Conservation (phyloP, 2,888 invertebrate species). For the Mythimna loreyi region DNA sequence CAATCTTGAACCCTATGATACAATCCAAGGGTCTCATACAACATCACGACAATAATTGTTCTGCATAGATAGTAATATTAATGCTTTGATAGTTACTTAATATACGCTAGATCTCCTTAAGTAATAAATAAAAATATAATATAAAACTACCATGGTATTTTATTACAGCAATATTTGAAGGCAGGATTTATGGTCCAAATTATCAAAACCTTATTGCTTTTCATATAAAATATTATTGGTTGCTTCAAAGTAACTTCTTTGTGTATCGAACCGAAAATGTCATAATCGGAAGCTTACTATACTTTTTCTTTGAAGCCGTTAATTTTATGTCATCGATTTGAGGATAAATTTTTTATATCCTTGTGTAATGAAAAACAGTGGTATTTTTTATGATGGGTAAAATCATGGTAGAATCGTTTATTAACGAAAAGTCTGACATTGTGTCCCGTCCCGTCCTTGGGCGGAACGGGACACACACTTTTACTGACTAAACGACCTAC, state of each 20-base stretch:
- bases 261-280: neutral
- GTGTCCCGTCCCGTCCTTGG: no score
- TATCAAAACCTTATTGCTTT: conserved; percentile 10
- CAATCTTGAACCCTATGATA: no score
- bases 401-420: no score
- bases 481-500: no score
- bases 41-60: no score
- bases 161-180: neutral
- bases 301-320: conserved; percentile 23
- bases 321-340: conserved; percentile 12
- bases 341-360: conserved; percentile 9
- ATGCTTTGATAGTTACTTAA: neutral
- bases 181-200: conserved; percentile 16
- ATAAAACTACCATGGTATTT: conserved; percentile 6
- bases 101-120: neutral
- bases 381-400: no score
- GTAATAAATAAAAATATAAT: conserved; percentile 17
- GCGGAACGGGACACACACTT: no score
- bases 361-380: no score
- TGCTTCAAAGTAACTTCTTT: conserved; percentile 5
- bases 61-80: no score
- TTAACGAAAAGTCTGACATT: no score
- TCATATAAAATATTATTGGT: conserved; percentile 19
- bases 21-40: no score
- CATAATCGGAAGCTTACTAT: conserved; percentile 11